Base-by-base conservation (phyloP, 2,888 invertebrate species). In the Rhingia rostrata region DNA sequence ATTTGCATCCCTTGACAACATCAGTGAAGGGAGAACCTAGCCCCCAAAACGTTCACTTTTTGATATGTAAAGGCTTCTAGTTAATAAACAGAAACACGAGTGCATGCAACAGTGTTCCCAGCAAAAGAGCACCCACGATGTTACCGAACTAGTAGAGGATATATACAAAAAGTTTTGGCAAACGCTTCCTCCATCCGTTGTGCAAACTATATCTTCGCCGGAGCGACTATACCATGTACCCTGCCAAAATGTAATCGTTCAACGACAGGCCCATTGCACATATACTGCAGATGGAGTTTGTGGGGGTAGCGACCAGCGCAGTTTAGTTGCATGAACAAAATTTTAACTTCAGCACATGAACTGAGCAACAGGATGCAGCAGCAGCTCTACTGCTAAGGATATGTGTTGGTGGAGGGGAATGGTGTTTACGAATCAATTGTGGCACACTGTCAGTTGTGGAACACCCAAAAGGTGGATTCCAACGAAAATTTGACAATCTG, bases 291-390 rank as follows among this genome's bases (percentile, higher is more conserved):
- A 64, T 47, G 47, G 60, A 41, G 41, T 22, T 22, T 22, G 9
- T 14, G 41, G 41, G 41, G 39, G 12, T 14, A 49, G 60, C n/a
- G 33, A 54, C 9, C 22, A 22, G 56, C 45, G 56, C 39, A 56
- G 56, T 69, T 77, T 69, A 63, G 77, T 58, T 56, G 70, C 63
- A 70, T 58, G 77, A 78, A 63, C 77, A 70, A 78, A 78, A 63
- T 70, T 70, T 63, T 63, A 78, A 70, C 53, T 67, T 51, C 70
- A 43, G 49, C 54, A 70, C 78, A 78, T 49, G 35, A 39, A 30
- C 49, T 54, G 56, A 78, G 78, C 78, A 78, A 78, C 78, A 78
- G 78, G 78, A 78, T 78, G 54, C 77, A 69, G 45, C 77, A 69
- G 45, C 51, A 45, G 56, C 39, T 61, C 41, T 47, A 43, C 43